A percentile compares a stretch with the other conserved stretches of the same genome.
Conservation (phyloP, 37 sponge, comb jelly and placozoan genomes). For the Halisarca cf. caerulea region DNA sequence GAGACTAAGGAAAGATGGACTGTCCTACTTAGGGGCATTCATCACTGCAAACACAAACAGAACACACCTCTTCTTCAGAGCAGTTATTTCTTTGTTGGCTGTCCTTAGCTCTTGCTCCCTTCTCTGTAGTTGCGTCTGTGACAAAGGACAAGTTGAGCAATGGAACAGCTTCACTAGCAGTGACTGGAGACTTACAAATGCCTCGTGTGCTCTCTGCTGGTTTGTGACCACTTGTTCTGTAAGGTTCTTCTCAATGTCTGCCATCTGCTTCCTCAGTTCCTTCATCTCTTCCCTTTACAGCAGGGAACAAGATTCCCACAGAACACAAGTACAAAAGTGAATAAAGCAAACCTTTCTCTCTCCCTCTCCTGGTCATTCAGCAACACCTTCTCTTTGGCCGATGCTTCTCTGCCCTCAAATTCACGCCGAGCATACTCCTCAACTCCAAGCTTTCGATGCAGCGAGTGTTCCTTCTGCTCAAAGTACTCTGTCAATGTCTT, state of each 20-base stretch:
- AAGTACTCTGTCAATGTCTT: slow-evolving; percentile 71
- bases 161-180: background rate
- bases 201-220: slow-evolving; percentile 67
- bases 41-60: background rate
- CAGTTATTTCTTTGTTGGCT: slow-evolving; percentile 63
- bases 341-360: slow-evolving; percentile 48
- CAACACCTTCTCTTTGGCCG: slow-evolving; percentile 67
- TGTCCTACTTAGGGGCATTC: no score
- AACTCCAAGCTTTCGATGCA: slow-evolving; percentile 58
- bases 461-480: slow-evolving; percentile 57
- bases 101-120: slow-evolving; percentile 70
- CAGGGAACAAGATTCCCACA: background rate
- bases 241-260: slow-evolving; percentile 63
- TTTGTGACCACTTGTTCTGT: slow-evolving; percentile 53
- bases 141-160: background rate
- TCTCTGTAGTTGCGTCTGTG: slow-evolving; percentile 52
- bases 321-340: background rate
- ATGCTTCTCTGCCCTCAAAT: slow-evolving; percentile 52
- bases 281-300: slow-evolving; percentile 52
- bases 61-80: slow-evolving; percentile 37
- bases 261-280: slow-evolving; percentile 61
- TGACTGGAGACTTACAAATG: slow-evolving; percentile 59
- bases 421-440: slow-evolving; percentile 51
- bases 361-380: slow-evolving; percentile 64
- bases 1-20: background rate